Conservation (phyloP, 2,797 vertebrate genomes). For the Dromococcyx pavoninus region DNA sequence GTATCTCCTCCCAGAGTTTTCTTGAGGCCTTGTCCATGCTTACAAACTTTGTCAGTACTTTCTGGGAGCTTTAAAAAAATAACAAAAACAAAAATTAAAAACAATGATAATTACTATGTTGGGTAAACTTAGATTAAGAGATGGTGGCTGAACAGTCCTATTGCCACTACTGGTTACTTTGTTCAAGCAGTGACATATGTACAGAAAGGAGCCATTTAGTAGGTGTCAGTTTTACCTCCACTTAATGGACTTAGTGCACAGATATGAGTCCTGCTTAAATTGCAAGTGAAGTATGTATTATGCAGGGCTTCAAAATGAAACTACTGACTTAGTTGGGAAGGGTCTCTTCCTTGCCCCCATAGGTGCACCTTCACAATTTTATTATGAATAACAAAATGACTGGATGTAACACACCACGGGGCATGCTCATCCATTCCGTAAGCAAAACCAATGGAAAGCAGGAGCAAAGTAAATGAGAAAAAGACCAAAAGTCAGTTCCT, state of each 20-base stretch:
- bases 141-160: background rate
- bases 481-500: background rate
- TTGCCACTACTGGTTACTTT: background rate
- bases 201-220: background rate
- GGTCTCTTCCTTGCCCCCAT: background rate
- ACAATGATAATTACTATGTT: too few species aligned
- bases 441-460: background rate
- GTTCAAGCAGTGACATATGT: background rate
- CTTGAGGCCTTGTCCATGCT: background rate
- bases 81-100: background rate
- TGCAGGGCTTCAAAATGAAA: background rate
- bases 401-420: background rate
- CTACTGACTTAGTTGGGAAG: background rate
- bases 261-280: background rate
- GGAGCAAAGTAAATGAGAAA: background rate
- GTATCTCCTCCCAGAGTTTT: background rate
- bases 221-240: background rate
- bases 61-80: background rate
- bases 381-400: background rate
- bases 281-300: background rate
- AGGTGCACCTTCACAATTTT: background rate
- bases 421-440: background rate
- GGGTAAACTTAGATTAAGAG: background rate
- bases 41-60: background rate
- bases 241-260: background rate